phyloP scores from a whole-genome alignment of 2,888 invertebrate genomes.

The Pseudococcus viburni region DNA sequence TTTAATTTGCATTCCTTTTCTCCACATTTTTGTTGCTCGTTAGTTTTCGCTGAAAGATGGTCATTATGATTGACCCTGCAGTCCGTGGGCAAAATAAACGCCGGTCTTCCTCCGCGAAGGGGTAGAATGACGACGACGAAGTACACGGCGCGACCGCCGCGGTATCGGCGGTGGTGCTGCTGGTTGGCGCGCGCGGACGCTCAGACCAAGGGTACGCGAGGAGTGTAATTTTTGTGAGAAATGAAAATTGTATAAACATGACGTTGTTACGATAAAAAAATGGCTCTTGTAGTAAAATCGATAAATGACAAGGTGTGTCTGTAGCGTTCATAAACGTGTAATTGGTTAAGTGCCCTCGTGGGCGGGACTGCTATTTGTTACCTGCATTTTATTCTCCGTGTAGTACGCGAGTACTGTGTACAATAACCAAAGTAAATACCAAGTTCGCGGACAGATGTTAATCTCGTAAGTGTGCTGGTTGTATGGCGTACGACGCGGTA shows the following conservation, averaged over 20 bases:
- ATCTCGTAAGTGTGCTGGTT: conserved; percentile 29
- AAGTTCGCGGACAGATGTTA: conserved; percentile 63
- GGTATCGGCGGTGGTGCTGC: neutral
- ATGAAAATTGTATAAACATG: conserved; percentile 57
- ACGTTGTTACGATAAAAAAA: conserved; percentile 61
- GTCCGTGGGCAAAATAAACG: too few relatives aligned
- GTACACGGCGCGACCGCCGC: neutral
- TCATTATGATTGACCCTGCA: too few relatives aligned
- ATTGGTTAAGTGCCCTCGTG: conserved; percentile 65
- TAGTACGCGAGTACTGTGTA: neutral
- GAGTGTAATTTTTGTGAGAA: conserved; percentile 49
- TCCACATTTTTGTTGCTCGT: too few relatives aligned
- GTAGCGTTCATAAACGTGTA: conserved; percentile 64
- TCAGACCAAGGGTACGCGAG: neutral
- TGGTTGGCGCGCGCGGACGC: conserved; percentile 15
- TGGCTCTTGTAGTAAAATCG: conserved; percentile 63
- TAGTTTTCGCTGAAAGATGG: too few relatives aligned
- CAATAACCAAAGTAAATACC: conserved; percentile 52
- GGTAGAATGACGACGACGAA: too few relatives aligned
- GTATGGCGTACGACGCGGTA: conserved; percentile 32
- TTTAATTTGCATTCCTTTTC: too few relatives aligned
- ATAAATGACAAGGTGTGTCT: conserved; percentile 66
- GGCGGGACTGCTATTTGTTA: conserved; percentile 65
- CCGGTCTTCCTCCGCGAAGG: too few relatives aligned
- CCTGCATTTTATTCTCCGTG: conserved; percentile 62